Percentiles rank a stretch among this genome's conserved stretches.
These are phyloP conservation scores for Cydia amplana DNA, from an alignment of 1,140 invertebrate species.

Conservation along the genomic window DNA sequence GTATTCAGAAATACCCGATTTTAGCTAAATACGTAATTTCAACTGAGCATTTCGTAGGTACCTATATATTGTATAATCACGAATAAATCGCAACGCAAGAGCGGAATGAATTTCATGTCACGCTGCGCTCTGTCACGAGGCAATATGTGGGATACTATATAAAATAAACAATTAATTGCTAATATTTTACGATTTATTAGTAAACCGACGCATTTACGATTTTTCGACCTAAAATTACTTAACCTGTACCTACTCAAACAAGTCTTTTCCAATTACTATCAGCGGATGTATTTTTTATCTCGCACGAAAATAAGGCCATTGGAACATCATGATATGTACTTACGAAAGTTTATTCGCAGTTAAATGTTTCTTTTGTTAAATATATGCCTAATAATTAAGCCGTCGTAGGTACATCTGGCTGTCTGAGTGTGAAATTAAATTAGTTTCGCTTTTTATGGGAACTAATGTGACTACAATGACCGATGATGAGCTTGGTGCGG, in stretches of 20 bases:
- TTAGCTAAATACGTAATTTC: slow-evolving; percentile 3
- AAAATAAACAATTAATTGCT: neutral
- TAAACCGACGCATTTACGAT: too few species aligned
- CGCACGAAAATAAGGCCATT: too few species aligned
- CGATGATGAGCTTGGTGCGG: slow-evolving; percentile 4
- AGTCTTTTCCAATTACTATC: too few species aligned
- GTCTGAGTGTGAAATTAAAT: neutral
- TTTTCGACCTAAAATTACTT: too few species aligned
- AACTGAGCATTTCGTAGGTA: neutral
- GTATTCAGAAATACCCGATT: neutral
- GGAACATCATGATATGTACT: neutral
- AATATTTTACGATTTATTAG: too few species aligned
- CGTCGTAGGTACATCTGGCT: neutral
- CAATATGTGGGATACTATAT: neutral
- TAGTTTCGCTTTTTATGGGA: slow-evolving; percentile 15
- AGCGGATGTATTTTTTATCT: too few species aligned
- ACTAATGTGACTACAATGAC: neutral
- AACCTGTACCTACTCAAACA: too few species aligned
- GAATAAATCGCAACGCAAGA: slow-evolving; percentile 4
- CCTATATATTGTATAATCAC: too few species aligned
- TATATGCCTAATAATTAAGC: neutral
- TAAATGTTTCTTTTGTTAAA: neutral
- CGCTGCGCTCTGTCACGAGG: neutral
- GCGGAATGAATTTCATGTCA: slow-evolving; percentile 1
- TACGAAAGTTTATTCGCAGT: neutral